phyloP scores from a whole-genome alignment of 2,888 invertebrate species.

The Acanthoscelides obtectus region DNA sequence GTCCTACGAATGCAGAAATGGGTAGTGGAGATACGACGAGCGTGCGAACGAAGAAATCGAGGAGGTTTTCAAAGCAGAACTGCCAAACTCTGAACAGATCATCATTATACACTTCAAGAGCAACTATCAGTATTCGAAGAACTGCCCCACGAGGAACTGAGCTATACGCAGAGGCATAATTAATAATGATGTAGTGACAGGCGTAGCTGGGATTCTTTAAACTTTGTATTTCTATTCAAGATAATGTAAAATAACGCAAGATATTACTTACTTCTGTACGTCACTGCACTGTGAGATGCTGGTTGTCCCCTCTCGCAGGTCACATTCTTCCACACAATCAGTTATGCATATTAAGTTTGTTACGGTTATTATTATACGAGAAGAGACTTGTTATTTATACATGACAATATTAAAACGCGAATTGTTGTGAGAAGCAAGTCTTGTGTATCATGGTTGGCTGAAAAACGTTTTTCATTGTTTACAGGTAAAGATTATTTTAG shows the following conservation, averaged over 20 bases:
- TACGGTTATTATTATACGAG: slow-evolving; percentile 48
- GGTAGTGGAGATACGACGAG: slow-evolving; percentile 77
- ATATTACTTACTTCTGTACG: background rate
- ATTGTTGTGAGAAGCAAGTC: background rate
- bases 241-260: no score
- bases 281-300: background rate
- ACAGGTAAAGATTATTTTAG: no score
- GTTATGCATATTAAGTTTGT: slow-evolving; percentile 48
- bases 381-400: slow-evolving; percentile 44
- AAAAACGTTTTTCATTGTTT: no score
- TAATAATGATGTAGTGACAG: slow-evolving; percentile 54
- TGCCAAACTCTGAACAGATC: slow-evolving; percentile 53
- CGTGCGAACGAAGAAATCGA: slow-evolving; percentile 62
- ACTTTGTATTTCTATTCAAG: background rate
- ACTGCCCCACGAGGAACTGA: slow-evolving; percentile 55
- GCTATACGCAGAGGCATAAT: slow-evolving; percentile 59
- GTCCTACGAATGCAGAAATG: slow-evolving; percentile 94
- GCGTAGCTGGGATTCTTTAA: slow-evolving; percentile 58
- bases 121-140: slow-evolving; percentile 58
- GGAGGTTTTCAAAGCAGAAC: slow-evolving; percentile 52
- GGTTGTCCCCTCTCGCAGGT: slow-evolving; percentile 1
- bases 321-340: slow-evolving; percentile 44
- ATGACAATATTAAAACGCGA: slow-evolving; percentile 35
- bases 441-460: no score
- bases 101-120: slow-evolving; percentile 65